Conservation (phyloP, 2,797 vertebrate genomes). For the Pseudomugil gertrudae region DNA sequence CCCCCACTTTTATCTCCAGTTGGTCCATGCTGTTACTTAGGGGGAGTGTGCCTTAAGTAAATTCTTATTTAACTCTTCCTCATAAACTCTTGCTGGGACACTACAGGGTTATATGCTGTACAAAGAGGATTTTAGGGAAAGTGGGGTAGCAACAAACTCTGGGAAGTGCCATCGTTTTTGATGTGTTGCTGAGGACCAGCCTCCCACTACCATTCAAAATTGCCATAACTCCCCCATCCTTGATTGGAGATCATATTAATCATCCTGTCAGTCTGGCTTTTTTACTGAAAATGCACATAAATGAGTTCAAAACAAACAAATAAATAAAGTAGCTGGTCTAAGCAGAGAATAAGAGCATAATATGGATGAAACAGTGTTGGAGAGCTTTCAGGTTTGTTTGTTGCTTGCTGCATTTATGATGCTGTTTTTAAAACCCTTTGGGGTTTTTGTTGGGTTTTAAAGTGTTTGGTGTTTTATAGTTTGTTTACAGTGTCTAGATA, state of each 20-base stretch:
- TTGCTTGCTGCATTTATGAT: slow-evolving; percentile 60
- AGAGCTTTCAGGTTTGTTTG: slow-evolving; percentile 63
- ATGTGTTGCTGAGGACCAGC: slow-evolving; percentile 61
- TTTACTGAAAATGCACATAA: slow-evolving; percentile 39
- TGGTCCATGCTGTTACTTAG: slow-evolving; percentile 11
- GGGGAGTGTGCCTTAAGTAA: slow-evolving; percentile 24
- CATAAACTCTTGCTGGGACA: slow-evolving; percentile 14
- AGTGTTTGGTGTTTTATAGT: slow-evolving; percentile 69
- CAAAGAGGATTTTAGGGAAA: slow-evolving; percentile 15
- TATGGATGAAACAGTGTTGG: slow-evolving; percentile 40
- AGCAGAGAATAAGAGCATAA: slow-evolving; percentile 53
- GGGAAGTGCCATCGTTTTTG: slow-evolving; percentile 69
- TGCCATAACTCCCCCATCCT: slow-evolving; percentile 20
- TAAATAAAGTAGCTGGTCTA: slow-evolving; percentile 61
- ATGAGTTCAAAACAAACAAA: slow-evolving; percentile 62
- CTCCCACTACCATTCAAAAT: slow-evolving; percentile 43
- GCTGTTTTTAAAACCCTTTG: slow-evolving; percentile 66
- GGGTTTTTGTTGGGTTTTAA: slow-evolving; percentile 68
- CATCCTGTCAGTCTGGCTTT: slow-evolving; percentile 75
- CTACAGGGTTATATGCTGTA: slow-evolving; percentile 19
- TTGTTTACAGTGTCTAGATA: slow-evolving; percentile 68
- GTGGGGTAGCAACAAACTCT: slow-evolving; percentile 42
- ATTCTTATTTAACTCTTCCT: slow-evolving; percentile 44
- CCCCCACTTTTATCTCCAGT: slow-evolving; percentile 1
- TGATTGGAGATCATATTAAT: slow-evolving; percentile 72